Conservation (phyloP, 2,888 invertebrate genomes). For the Drosophila greeni region DNA sequence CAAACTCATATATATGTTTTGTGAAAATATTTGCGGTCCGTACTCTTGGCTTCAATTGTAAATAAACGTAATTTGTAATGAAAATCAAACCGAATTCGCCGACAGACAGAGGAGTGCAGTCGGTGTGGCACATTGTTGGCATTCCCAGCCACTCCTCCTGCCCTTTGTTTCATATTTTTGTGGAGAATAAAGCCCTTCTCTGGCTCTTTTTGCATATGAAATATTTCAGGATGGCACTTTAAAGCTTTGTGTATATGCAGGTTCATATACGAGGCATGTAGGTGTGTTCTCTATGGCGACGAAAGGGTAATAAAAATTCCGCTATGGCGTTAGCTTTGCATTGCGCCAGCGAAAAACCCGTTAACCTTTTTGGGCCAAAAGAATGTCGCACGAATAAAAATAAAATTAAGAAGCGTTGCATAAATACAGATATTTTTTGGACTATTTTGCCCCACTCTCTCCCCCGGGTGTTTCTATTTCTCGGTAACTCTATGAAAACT, state of each 20-base stretch:
- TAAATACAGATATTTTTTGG: constrained; percentile 33
- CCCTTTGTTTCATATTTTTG: constrained; percentile 22
- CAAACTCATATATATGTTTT: constrained; percentile 19
- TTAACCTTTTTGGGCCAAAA: constrained; percentile 39
- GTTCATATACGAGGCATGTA: constrained; percentile 34
- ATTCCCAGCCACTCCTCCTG: constrained; percentile 35
- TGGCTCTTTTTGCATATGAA: constrained; percentile 49
- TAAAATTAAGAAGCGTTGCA: constrained; percentile 63
- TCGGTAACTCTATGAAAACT: constrained; percentile 51
- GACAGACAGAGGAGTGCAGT: constrained; percentile 26
- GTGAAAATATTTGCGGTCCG: constrained; percentile 28
- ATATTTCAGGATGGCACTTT: constrained; percentile 66
- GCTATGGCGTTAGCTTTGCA: constrained; percentile 61
- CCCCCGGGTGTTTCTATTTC: constrained; percentile 3
- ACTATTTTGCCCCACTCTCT: constrained; percentile 31
- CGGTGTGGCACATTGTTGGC: constrained; percentile 46
- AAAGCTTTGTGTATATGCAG: constrained; percentile 48
- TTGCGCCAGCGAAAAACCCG: constrained; percentile 15
- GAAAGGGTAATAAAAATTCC: constrained; percentile 70
- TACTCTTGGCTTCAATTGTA: constrained; percentile 52
- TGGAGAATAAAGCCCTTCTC: not conserved
- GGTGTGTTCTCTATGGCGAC: constrained; percentile 52
- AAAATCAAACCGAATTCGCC: constrained; percentile 43
- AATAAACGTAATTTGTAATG: constrained; percentile 70
- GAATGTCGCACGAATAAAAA: constrained; percentile 67